A percentile compares a stretch with the other conserved stretches of the same genome.
These are phyloP conservation scores for Erynnis tages DNA, from an alignment of 2,888 invertebrate species.

Conservation along the genomic window DNA sequence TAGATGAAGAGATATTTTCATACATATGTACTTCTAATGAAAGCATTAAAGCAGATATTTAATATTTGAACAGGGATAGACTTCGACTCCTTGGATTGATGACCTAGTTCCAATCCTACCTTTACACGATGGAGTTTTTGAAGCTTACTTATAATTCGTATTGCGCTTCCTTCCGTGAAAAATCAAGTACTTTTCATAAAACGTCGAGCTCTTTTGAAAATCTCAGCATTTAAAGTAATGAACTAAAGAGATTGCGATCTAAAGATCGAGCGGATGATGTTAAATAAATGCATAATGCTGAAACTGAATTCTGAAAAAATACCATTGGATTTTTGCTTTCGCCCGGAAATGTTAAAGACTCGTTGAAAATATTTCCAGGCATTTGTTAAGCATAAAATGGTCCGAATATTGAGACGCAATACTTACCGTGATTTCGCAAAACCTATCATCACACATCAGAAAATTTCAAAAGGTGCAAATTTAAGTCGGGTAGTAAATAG, in stretches of 20 bases:
- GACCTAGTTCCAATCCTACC: slow-evolving; percentile 32
- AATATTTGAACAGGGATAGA: slow-evolving; percentile 32
- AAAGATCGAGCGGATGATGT: slow-evolving; percentile 4
- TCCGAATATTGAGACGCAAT: no score
- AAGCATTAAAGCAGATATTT: slow-evolving; percentile 29
- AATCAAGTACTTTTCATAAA: slow-evolving; percentile 40
- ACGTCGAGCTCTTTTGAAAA: slow-evolving; percentile 16
- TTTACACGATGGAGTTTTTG: slow-evolving; percentile 32
- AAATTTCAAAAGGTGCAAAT: no score
- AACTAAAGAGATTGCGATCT: slow-evolving; percentile 17
- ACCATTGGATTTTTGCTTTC: slow-evolving; percentile 1
- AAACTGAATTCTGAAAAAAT: slow-evolving; percentile 3
- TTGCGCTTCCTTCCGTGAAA: slow-evolving; percentile 29
- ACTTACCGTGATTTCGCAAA: no score
- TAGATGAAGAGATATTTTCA: no score
- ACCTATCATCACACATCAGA: no score
- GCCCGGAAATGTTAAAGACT: neutral
- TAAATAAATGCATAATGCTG: slow-evolving; percentile 7
- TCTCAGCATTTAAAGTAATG: slow-evolving; percentile 24
- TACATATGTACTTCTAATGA: slow-evolving; percentile 14
- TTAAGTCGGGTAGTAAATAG: no score
- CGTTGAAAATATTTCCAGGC: no score
- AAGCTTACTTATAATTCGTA: slow-evolving; percentile 28
- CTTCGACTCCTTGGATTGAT: slow-evolving; percentile 19
- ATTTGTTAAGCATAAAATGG: no score